Base-by-base conservation (phyloP, 2,888 invertebrate genomes). In the Yponomeuta sedellus region DNA sequence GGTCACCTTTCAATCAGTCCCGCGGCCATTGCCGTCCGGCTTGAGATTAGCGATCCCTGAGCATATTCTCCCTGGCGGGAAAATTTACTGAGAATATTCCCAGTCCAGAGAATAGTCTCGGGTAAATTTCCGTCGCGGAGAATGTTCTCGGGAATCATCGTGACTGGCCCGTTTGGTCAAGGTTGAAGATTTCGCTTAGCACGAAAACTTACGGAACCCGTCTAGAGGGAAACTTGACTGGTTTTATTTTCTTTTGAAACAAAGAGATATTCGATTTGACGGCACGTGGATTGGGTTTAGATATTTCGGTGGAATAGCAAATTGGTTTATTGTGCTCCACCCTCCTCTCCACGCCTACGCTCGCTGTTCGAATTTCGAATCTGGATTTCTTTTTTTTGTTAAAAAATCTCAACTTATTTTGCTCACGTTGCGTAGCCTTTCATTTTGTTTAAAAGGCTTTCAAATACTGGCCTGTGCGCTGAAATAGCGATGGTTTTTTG, bases 211-310 rank as follows among this genome's bases (percentile, higher is more conserved):
- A 52, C 44, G 44, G 44, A 52, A 52, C 44, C 44, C 12, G 6
- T 34, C 8, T 34, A 6, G 12, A 16, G 44, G 3, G 16, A 52
- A 52, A 52, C 44, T 5, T 16, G 44, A 1, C 44, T 52, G 44
- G 44, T 16, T 52, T 52, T 52, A 16, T 52, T 52, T 44, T 44
- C 12, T 44, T 44, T 52, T 16, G 44, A 52, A 52, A 52, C 44
- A 52, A 52, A 52, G 44, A 52, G 44, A 52, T 52, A 52, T 52
- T 52, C 44, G 44, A 52, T 52, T 52, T 52, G 44, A 52, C 44
- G 44, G 44, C 44, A 52, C 44, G 44, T 52, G 44, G 44, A 52
- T 52, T 52, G 44, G 44, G 44, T 52, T 52, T 52, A 52, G 44
- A 52, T 52, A 52, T 52, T 52, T 52, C 44, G 44, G 44, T 52